A percentile compares a stretch with the other conserved stretches of the same genome.
phyloP scores from a whole-genome alignment of 1,140 invertebrate genomes.

The Zaprionus inermis region DNA sequence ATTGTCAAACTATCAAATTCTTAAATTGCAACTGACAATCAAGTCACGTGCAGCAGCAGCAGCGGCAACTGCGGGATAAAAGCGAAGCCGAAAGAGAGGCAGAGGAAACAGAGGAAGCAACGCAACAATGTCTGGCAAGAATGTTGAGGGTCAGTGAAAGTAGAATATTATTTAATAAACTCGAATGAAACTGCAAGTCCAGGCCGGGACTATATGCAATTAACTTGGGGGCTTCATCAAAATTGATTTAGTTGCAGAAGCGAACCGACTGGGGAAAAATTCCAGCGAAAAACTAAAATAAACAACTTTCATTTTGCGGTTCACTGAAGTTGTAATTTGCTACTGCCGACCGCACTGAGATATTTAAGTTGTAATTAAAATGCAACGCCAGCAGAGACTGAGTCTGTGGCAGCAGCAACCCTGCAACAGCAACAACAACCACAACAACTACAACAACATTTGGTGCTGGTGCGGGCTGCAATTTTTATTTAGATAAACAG shows the following conservation, averaged over 20 bases:
- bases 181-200: slow-evolving; percentile 4
- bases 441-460: background rate
- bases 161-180: slow-evolving; percentile 60
- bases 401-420: slow-evolving; percentile 16
- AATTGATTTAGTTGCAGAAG: slow-evolving; percentile 55
- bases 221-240: slow-evolving; percentile 57
- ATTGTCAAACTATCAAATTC: slow-evolving; percentile 82
- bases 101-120: background rate
- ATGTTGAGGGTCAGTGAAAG: slow-evolving; percentile 41
- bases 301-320: slow-evolving; percentile 78
- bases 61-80: slow-evolving; percentile 23
- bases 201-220: slow-evolving; percentile 34
- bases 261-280: slow-evolving; percentile 12
- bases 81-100: background rate
- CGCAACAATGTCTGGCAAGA: slow-evolving; percentile 13
- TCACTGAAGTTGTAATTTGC: slow-evolving; percentile 77
- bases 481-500: slow-evolving; percentile 78
- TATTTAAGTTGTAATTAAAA: slow-evolving; percentile 83
- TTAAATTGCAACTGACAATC: slow-evolving; percentile 83
- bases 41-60: slow-evolving; percentile 73
- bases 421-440: slow-evolving; percentile 15
- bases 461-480: slow-evolving; percentile 45
- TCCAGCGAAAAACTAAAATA: slow-evolving; percentile 56
- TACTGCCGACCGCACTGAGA: slow-evolving; percentile 63
- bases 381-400: slow-evolving; percentile 57